Base-by-base conservation (phyloP, 2,113 vertebrate genomes). In the Rhinolophus sinicus region DNA sequence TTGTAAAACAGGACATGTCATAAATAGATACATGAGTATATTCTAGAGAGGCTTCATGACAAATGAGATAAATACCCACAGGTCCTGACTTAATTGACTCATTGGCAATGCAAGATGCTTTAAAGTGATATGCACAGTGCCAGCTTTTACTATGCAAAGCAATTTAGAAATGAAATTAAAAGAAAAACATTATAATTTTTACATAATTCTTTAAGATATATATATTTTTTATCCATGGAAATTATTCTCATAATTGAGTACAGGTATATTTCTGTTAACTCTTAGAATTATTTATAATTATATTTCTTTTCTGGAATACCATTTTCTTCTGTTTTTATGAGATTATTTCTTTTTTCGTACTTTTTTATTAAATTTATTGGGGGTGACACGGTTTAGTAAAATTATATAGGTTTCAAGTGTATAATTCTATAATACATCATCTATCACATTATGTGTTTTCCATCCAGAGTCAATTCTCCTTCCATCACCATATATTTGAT, bases 31-130 rank as follows among this genome's bases (percentile, higher is more conserved):
- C 47, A 12, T 5, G 47, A 50, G 47, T 64, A 52, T 26, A 73
- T 77, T 90, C 90, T 96, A 44, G 33, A 91, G n/a, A 83, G 30
- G 10, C 65, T 94, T 95, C 28, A 30, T 96, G 28, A 85, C 28
- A 96, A 54, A 94, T 83, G 75, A 83, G 28, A 2, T 92, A 67
- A 93, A 92, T 88, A 8, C 12, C 7, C 80, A 88, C 18, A 83
- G 22, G 24, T 86, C 35, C 69, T 94, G 58, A 38, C 54, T 95
- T 97, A 96, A 95, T 86, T 95, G 76, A 94, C 26, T 97, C 14
- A 92, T 97, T 93, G 78, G 1, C 62, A 73, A 67, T 94, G 21
- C n/a, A 92, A 67, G 52, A 69, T 64, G 89, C 65, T 94, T 76
- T 83, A 50, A 58, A 18, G 44, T 50, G 77, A 64, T 19, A 62